These are phyloP conservation scores for Pandemis cinnamomeana DNA, from an alignment of 2,888 invertebrate species.

Conservation along the genomic window DNA sequence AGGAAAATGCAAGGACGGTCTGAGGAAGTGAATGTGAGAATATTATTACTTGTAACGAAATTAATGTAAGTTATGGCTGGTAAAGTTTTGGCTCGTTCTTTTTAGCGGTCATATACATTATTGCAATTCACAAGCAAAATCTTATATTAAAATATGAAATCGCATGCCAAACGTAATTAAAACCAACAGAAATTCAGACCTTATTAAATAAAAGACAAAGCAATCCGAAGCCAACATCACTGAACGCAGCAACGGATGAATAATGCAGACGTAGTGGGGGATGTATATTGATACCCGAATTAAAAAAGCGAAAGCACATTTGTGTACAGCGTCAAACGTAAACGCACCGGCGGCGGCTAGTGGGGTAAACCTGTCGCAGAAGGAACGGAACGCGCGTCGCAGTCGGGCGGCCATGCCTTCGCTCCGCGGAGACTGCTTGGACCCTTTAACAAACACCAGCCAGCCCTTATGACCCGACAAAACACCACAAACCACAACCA, in stretches of 20 bases:
- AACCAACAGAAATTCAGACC: not conserved
- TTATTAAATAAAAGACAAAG: not conserved
- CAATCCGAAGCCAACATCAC: not conserved
- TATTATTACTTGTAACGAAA: not conserved
- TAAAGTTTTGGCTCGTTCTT: not conserved
- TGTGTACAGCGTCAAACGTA: constrained; percentile 48
- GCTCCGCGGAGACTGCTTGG: constrained; percentile 36
- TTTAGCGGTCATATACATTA: not conserved
- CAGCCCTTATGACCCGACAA: constrained; percentile 24
- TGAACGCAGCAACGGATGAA: not conserved
- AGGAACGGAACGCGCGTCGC: constrained; percentile 71
- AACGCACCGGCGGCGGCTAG: constrained; percentile 65
- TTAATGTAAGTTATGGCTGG: not conserved
- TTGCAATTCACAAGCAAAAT: not conserved
- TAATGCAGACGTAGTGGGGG: not conserved
- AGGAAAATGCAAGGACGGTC: constrained; percentile 1
- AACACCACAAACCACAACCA: not conserved
- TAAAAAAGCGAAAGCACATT: constrained; percentile 19
- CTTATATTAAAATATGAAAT: not conserved
- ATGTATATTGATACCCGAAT: not conserved
- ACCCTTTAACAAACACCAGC: constrained; percentile 64
- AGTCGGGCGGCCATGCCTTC: constrained; percentile 66
- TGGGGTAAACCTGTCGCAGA: constrained; percentile 59
- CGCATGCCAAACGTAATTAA: not conserved
- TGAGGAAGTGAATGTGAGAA: not conserved